Percentiles rank a stretch among this genome's conserved stretches.
Evolutionary conservation across 2,888 invertebrate genomes (phyloP).

Genomic region (Drosophila anomalata): DNA sequence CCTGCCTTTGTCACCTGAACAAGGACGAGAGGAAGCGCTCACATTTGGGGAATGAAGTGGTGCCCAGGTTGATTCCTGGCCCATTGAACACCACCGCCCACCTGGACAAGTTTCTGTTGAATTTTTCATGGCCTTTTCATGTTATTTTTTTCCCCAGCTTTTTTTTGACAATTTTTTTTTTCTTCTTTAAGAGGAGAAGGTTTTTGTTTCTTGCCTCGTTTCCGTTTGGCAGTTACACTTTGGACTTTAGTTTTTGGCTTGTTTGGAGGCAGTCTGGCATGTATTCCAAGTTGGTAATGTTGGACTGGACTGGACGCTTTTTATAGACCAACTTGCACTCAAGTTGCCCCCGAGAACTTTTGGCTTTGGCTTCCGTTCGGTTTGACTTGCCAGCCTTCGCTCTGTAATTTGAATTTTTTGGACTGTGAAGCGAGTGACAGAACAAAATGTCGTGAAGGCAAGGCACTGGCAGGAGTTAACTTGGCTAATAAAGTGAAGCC

Average conservation of each 20-base stretch:
- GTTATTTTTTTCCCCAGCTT: constrained; percentile 31
- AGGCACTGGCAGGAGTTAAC: constrained; percentile 39
- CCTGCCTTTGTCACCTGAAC: constrained; percentile 33
- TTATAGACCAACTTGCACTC: constrained; percentile 41
- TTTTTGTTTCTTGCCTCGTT: constrained; percentile 24
- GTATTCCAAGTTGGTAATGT: constrained; percentile 39
- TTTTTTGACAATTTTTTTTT: constrained; percentile 21
- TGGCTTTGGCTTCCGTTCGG: constrained; percentile 53
- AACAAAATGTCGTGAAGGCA: constrained; percentile 28
- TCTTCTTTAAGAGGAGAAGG: not conserved
- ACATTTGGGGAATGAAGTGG: constrained; percentile 35
- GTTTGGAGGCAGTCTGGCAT: constrained; percentile 29
- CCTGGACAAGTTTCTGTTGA: constrained; percentile 56
- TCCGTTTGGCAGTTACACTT: constrained; percentile 41
- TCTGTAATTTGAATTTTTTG: constrained; percentile 73
- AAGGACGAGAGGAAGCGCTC: constrained; percentile 22
- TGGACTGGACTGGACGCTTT: constrained; percentile 14
- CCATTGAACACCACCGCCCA: constrained; percentile 17
- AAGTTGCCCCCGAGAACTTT: constrained; percentile 62
- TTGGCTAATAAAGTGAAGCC: constrained; percentile 44
- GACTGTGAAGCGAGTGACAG: constrained; percentile 59
- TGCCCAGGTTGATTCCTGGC: constrained; percentile 17
- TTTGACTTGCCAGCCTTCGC: constrained; percentile 47
- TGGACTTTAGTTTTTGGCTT: constrained; percentile 27
- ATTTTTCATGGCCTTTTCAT: constrained; percentile 55